phyloP scores from a whole-genome alignment of 2,113 vertebrate genomes.

The Chamaea fasciata region DNA sequence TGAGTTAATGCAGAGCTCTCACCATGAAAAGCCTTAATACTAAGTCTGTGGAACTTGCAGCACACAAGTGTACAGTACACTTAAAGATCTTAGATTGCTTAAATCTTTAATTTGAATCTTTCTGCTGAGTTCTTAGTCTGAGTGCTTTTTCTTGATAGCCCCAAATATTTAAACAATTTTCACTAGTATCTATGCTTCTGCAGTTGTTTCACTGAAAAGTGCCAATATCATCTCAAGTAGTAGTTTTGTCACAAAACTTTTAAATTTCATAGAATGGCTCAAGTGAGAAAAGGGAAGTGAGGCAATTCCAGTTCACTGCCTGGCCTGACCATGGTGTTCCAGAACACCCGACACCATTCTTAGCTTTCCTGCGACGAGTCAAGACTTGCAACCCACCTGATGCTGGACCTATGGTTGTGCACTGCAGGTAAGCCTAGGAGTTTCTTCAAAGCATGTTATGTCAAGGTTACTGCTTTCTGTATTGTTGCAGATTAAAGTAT shows the following conservation, averaged over 20 bases:
- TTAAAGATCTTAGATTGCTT: background rate
- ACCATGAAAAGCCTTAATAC: background rate
- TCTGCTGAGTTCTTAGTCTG: background rate
- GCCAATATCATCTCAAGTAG: background rate
- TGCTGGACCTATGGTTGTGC: conserved; percentile 97
- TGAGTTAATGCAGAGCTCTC: background rate
- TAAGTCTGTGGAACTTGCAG: background rate
- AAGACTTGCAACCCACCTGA: conserved; percentile 98
- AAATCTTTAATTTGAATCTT: background rate
- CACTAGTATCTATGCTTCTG: background rate
- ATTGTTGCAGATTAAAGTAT: background rate
- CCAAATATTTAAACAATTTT: background rate
- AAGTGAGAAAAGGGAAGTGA: conserved; percentile 96
- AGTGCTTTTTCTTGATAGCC: background rate
- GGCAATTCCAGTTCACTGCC: conserved; percentile 98
- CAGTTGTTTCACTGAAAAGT: background rate
- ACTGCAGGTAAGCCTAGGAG: conserved; percentile 87
- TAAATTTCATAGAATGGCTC: conserved; percentile 85
- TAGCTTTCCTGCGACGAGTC: conserved; percentile 93
- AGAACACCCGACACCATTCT: conserved; percentile 94
- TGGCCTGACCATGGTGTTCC: conserved; percentile 99
- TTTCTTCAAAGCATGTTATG: background rate
- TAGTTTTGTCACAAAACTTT: background rate
- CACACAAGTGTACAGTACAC: background rate
- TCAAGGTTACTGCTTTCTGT: background rate